Evolutionary conservation across 2,888 invertebrate species (phyloP), one percentile per base, ranked within the genome.

Genomic region (Polylopha cassiicola): DNA sequence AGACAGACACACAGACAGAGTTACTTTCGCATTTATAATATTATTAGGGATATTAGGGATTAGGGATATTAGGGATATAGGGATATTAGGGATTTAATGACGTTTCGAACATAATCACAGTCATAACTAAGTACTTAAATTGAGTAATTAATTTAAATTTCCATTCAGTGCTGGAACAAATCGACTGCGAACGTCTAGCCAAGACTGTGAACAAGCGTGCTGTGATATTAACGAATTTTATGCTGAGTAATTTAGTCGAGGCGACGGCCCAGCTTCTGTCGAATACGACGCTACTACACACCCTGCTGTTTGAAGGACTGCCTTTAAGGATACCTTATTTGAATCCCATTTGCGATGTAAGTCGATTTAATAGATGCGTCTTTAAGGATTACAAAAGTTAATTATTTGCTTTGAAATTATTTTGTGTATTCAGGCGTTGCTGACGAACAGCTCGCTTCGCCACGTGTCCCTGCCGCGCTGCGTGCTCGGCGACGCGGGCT

Each of bases 401-500:
- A n/a, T n/a, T n/a, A n/a, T n/a, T n/a, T n/a, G n/a, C n/a, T 15
- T n/a, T 4, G 4, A 9, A 13, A 11, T 10, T n/a, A 23, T 21
- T 13, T 20, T 10, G n/a, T 24, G 6, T 30, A 18, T 29, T 55
- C 60, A 90, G 87, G 88, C 89, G 4, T 59, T 94, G 3, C 79
- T 89, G 28, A 73, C 80, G 10, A 93, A 91, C 52, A 88, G 82
- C 50, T 89, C 88, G 9, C 70, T 94, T 0, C 90, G 89, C 59
- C 89, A 89, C 46, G 58, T 94, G 24, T 91, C 90, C 31, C 84
- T 94, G 39, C 87, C 89, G 30, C 87, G 90, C 7, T 92, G 92
- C 47, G 76, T 87, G 46, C 87, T 94, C 43, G 90, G 90, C 0
- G 93, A 94, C 64, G 86, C 86, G 10, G 93, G 93, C 2, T 93